These are phyloP conservation scores for Megaptera novaeangliae DNA, from an alignment of 2,113 vertebrate genomes.

Conservation along the genomic window DNA sequence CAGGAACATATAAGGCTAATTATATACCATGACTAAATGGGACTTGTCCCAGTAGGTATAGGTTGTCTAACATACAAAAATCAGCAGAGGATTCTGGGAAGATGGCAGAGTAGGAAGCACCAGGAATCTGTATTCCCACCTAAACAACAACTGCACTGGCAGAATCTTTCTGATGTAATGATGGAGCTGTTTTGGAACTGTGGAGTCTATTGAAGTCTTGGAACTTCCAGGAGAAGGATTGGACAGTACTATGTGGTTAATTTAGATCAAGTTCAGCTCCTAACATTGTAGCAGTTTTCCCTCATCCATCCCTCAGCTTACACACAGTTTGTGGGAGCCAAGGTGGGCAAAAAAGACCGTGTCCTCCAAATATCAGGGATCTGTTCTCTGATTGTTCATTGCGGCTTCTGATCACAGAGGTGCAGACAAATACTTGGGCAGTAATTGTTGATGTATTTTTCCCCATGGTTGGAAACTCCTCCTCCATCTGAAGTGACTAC, in stretches of 20 bases:
- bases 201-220: background rate
- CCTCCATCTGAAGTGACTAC: background rate
- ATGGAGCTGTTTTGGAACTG: background rate
- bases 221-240: background rate
- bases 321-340: background rate
- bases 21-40: background rate
- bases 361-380: background rate
- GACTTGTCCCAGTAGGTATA: background rate
- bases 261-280: background rate
- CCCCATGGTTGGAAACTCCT: background rate
- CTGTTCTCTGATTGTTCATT: background rate
- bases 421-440: background rate
- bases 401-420: background rate
- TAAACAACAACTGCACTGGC: background rate
- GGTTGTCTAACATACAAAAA: background rate
- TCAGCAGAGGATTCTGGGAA: background rate
- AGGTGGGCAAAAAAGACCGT: background rate
- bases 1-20: background rate
- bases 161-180: background rate
- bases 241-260: background rate
- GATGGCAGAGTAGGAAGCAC: background rate
- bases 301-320: background rate
- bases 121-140: background rate
- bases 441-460: too few species aligned
- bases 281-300: background rate